These are phyloP conservation scores for Patella caerulea DNA, from an alignment of 2,888 invertebrate species.

Conservation along the genomic window DNA sequence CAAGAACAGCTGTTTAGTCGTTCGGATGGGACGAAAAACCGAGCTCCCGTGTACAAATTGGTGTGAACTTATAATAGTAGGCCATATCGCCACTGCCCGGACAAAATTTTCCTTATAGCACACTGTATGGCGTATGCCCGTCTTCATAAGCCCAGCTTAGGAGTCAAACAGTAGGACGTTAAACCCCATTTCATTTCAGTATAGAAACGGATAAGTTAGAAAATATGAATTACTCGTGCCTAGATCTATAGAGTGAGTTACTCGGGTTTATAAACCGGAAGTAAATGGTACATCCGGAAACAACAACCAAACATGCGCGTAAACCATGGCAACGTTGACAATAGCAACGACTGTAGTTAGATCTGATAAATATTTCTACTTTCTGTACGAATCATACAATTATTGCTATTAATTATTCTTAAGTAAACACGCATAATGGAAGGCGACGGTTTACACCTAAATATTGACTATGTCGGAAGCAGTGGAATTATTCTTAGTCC, in stretches of 20 bases:
- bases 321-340: conserved; percentile 17
- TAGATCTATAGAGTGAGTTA: not conserved
- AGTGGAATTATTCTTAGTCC: conserved; percentile 81
- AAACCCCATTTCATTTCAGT: too few relatives aligned
- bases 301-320: conserved; percentile 9
- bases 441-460: conserved; percentile 74
- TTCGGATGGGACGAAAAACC: too few relatives aligned
- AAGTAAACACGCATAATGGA: conserved; percentile 73
- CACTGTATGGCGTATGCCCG: too few relatives aligned
- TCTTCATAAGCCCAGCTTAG: too few relatives aligned
- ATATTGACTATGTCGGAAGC: conserved; percentile 75
- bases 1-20: too few relatives aligned
- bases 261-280: conserved; percentile 10
- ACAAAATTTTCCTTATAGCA: too few relatives aligned
- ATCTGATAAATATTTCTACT: too few relatives aligned
- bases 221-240: not conserved
- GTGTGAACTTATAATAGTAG: too few relatives aligned
- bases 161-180: too few relatives aligned
- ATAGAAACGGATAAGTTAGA: not conserved
- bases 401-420: not conserved
- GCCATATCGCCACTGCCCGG: too few relatives aligned
- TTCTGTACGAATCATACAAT: too few relatives aligned
- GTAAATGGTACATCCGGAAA: conserved; percentile 18
- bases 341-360: conserved; percentile 17
- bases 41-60: too few relatives aligned